Base-by-base conservation (phyloP, 2,888 invertebrate species). In the Oxytorus armatus region DNA sequence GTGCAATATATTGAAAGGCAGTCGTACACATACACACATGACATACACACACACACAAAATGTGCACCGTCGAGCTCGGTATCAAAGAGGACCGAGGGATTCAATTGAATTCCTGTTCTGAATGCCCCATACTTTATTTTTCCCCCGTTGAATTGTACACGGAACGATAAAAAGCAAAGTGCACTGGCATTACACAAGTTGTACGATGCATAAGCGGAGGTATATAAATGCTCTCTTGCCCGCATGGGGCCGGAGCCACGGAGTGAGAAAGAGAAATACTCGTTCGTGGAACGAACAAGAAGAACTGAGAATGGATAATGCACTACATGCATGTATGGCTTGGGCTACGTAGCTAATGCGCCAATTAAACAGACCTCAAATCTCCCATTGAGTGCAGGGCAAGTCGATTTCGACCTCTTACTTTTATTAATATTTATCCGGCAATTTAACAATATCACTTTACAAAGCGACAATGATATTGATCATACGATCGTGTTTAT, bases 351-450 rank as follows among this genome's bases (percentile, higher is more conserved):
- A 82, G 79, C 85, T 87, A 84, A 84, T 83, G 76, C 82, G 81
- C 80, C 85, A 84, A 86, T 86, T 85, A 85, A 84, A 83, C 81
- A 80, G 76, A 80, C 78, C 79, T 86, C 82, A 81, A 84, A 83
- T 70, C 79, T 84, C 57, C 81, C 68, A 81, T 83, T 85, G 81
- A 2, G 5, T 29, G 2, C 3, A 29, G 5, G 29, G 29, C 5
- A 29, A 2, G 29, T 29, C 5, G 2, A 29, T 29, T 29, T 29
- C 3, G 29, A 29, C 5, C n/a, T 84, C 83, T 78, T 36, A 55
- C 23, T 65, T 59, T 75, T 59, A 29, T 29, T 5, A 2, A 29
- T 3, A 29, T 29, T 29, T 5, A 29, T 29, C 2, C 2, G 29
- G 29, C 2, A 29, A 29, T 3, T 29, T 29, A 5, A 29, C 29